phyloP scores from a whole-genome alignment of 2,888 invertebrate species.

The Aphodius sticticus region DNA sequence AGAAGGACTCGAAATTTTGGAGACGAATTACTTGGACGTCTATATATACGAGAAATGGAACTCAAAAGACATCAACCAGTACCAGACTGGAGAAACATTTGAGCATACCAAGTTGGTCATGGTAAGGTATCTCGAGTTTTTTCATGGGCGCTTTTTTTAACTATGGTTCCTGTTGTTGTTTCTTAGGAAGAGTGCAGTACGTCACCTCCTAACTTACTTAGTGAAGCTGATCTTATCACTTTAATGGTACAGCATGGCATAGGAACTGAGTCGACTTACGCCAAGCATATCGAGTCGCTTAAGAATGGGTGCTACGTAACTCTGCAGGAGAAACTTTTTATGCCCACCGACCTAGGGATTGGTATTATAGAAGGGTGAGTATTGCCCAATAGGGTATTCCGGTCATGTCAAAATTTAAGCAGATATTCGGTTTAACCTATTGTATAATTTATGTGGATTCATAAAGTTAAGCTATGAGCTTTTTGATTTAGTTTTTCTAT shows the following conservation, averaged over 20 bases:
- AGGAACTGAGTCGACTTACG: conserved; percentile 99
- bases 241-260: conserved; percentile 99
- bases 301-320: too few relatives aligned
- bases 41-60: conserved; percentile 95
- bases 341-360: too few relatives aligned
- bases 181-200: conserved; percentile 77
- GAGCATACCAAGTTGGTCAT: conserved; percentile 66
- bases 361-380: too few relatives aligned
- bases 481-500: too few relatives aligned
- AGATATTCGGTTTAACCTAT: too few relatives aligned
- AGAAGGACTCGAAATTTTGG: conserved; percentile 88
- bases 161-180: too few relatives aligned
- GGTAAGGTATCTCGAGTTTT: conserved; percentile 46
- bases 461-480: too few relatives aligned
- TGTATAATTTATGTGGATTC: too few relatives aligned
- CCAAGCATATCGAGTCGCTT: conserved; percentile 78
- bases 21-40: conserved; percentile 93
- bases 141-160: neutral
- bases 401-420: too few relatives aligned
- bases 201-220: conserved; percentile 86
- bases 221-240: conserved; percentile 97
- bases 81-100: conserved; percentile 66
- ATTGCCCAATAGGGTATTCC: too few relatives aligned
- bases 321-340: too few relatives aligned
- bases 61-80: conserved; percentile 85